These are phyloP conservation scores for Trematocara stigmaticum DNA, from an alignment of 2,113 vertebrate species.

Conservation along the genomic window DNA sequence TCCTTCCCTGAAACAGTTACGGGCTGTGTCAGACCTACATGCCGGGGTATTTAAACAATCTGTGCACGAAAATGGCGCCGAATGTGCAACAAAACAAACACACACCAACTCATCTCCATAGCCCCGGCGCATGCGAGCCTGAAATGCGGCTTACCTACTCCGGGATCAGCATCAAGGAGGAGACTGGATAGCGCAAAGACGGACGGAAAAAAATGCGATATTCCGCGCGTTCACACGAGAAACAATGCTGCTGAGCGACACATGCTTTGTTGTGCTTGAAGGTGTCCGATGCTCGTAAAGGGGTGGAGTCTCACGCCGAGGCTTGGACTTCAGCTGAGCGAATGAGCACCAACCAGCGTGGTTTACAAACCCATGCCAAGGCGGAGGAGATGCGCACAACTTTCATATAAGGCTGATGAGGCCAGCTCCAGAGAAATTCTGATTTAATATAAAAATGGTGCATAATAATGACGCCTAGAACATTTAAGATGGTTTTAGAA, in stretches of 20 bases:
- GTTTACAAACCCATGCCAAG: background rate
- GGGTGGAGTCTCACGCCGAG: slow-evolving; percentile 51
- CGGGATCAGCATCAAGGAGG: slow-evolving; percentile 39
- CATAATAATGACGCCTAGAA: background rate
- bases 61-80: slow-evolving; percentile 72
- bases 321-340: slow-evolving; percentile 2
- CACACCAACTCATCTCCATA: slow-evolving; percentile 16
- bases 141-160: slow-evolving; percentile 60
- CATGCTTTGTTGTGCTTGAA: slow-evolving; percentile 70
- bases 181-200: background rate
- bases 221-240: slow-evolving; percentile 37
- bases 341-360: background rate
- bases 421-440: background rate
- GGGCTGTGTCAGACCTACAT: background rate
- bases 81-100: slow-evolving; percentile 62
- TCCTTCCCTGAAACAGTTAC: background rate
- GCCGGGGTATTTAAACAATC: slow-evolving; percentile 66
- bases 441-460: background rate
- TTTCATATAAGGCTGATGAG: background rate
- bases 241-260: slow-evolving; percentile 42
- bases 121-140: background rate
- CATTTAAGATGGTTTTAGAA: background rate
- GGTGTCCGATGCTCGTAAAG: slow-evolving; percentile 70
- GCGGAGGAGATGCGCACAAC: background rate
- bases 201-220: background rate